Evolutionary conservation across 1,140 invertebrate genomes (phyloP), one percentile per base, ranked within the genome.

Genomic region (Watersipora subatra): DNA sequence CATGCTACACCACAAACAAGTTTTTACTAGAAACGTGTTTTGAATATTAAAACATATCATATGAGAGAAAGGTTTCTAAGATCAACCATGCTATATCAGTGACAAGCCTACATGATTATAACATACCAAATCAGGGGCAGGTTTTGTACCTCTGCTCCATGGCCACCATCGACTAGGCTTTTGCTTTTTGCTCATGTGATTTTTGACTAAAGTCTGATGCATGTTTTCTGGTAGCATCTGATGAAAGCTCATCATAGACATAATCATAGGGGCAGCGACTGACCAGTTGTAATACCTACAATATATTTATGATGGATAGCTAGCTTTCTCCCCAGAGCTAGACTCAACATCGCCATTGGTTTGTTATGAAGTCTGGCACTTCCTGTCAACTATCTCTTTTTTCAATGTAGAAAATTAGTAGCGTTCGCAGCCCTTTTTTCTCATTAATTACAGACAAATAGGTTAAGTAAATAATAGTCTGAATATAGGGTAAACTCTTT

Each of bases 201-300:
- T 77, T 64, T 79, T 76, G 0, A 74, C 67, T 15, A 84, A 70
- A 55, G 66, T 59, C n/a, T 78, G 72, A n/a, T 77, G 66, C 2
- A 77, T 70, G 73, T 81, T 78, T 64, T 76, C 75, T 17, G 90
- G 87, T 69, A 97, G 81, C 64, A 88, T 86, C 71, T 89, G 86
- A 73, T 92, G 86, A 82, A 89, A 97, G 65, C 88, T 85, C 25
- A 91, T 84, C 46, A 89, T 82, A 61, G 89, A 90, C 72, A 95
- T 85, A 66, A 97, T 84, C 70, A 93, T 87, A 17, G 93, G 90
- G 66, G 87, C 88, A 66, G 92, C 93, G 56, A 87, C 86, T 63
- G 86, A 79, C 92, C 93, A 96, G 73, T 88, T 91, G 80, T 92
- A 90, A 70, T 73, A 83, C 58, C 80, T 81, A 61, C 22, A 70